Base-by-base conservation (phyloP, 2,797 vertebrate genomes). In the Pogonophryne albipinna region DNA sequence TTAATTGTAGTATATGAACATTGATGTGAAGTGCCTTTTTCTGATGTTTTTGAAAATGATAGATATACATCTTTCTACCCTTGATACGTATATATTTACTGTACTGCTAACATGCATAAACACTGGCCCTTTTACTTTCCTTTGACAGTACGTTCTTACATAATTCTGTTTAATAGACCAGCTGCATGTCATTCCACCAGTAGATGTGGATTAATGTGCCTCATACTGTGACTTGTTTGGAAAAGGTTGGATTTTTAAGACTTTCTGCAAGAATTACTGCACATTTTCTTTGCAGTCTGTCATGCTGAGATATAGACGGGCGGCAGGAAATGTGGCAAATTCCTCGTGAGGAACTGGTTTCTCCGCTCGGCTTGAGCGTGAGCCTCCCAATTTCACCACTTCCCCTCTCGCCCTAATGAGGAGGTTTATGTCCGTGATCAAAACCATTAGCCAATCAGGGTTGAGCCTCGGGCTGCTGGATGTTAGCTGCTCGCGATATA, bases 341-440 rank as follows among this genome's bases (percentile, higher is more conserved):
- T 87, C 84, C 86, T 86, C 57, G 41, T 1, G 64, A 88, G 86
- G 83, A 90, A 79, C 84, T 71, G 75, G 67, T 78, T 80, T 87
- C 84, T 86, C 63, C n/a, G 47, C 82, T 88, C 19, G 66, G 68
- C 74, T 88, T 86, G 85, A 91, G 82, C 77, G 31, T 38, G 51
- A 86, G 77, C 82, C 81, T 76, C 66, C 69, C 79, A 89, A 91
- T 90, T 86, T 86, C 78, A 86, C 66, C 1, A 12, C 83, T 91
- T 92, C 90, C 91, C 79, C 79, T 81, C 71, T 74, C 45, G 14
- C 51, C 67, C 76, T 92, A 92, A 93, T 87, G 89, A 86, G 88
- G 77, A 85, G 74, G 79, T 91, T 86, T 89, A 85, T 86, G 87
- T 66, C 78, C 6, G 6, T 87, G 85, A 92, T 93, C 90, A 90